Evolutionary conservation across 2,113 vertebrate species (phyloP).

Genomic region (Thalassoma bifasciatum): DNA sequence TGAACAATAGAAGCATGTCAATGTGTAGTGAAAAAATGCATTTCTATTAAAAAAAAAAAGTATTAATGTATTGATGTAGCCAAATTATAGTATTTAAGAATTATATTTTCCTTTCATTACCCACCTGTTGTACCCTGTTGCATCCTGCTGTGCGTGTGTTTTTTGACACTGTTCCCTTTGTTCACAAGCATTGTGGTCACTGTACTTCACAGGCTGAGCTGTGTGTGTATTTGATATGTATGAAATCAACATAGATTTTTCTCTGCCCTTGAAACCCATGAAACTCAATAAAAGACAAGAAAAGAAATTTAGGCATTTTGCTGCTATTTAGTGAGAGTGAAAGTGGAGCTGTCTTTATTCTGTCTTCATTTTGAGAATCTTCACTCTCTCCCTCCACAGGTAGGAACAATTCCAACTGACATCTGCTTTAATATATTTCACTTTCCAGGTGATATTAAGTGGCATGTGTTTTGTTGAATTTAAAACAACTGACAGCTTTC

Average conservation of each 20-base stretch:
- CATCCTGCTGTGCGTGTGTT: constrained; percentile 61
- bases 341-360: constrained; percentile 12
- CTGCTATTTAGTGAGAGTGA: constrained; percentile 23
- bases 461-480: neutral
- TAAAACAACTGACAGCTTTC: constrained; percentile 1
- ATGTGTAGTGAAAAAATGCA: constrained; percentile 37
- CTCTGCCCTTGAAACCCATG: constrained; percentile 52
- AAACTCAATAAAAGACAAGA: constrained; percentile 57
- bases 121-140: constrained; percentile 38
- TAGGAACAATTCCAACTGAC: constrained; percentile 10
- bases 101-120: constrained; percentile 21
- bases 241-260: constrained; percentile 42
- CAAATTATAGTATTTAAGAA: constrained; percentile 41
- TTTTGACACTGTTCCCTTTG: constrained; percentile 54
- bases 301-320: constrained; percentile 44
- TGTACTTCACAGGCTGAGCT: constrained; percentile 72
- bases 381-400: neutral
- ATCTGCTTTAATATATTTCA: neutral
- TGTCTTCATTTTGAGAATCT: neutral
- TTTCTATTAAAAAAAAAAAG: constrained; percentile 1
- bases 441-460: neutral
- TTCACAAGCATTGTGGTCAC: constrained; percentile 58
- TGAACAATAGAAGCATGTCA: constrained; percentile 41
- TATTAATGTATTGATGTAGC: constrained; percentile 34
- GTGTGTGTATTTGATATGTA: constrained; percentile 72